Percentiles rank a stretch among this genome's conserved stretches.
Evolutionary conservation across 2,113 vertebrate species (phyloP).

Genomic region (Furnarius figulus): DNA sequence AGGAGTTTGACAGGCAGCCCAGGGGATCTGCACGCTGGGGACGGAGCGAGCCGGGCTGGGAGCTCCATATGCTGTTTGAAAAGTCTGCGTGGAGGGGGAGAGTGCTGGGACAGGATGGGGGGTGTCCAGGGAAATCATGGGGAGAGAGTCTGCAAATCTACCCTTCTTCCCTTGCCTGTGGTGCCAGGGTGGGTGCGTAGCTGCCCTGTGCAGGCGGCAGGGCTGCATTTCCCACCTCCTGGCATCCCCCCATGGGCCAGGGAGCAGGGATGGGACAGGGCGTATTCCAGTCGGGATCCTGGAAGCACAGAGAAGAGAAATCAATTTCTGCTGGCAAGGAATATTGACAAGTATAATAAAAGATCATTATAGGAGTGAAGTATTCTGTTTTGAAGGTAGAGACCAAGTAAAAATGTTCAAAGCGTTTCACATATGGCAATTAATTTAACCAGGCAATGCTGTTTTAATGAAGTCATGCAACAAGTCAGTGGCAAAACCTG

Average conservation of each 20-base stretch:
- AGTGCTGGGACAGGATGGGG: background rate
- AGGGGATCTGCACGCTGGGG: background rate
- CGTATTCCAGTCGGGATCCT: background rate
- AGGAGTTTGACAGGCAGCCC: constrained; percentile 39
- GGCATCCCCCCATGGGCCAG: accelerated
- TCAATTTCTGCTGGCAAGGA: background rate
- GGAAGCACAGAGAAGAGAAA: background rate
- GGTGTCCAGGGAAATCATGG: background rate
- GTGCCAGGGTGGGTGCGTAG: background rate
- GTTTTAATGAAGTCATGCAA: constrained; percentile 41
- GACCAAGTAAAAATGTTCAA: constrained; percentile 24
- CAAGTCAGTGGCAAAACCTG: background rate
- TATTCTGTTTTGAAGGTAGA: constrained; percentile 5
- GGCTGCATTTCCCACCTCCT: background rate
- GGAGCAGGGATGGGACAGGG: background rate
- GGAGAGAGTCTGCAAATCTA: accelerated
- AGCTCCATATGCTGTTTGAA: constrained; percentile 1
- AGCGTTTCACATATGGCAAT: constrained; percentile 4
- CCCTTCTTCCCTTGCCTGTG: background rate
- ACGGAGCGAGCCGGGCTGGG: background rate
- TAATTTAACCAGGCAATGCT: constrained; percentile 7
- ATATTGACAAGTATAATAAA: constrained; percentile 21
- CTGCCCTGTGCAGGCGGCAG: background rate
- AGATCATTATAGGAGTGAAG: constrained; percentile 1
- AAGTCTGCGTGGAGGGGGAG: background rate